A percentile compares a stretch with the other conserved stretches of the same genome.
These are phyloP conservation scores for Sinodicranocentrus sp. DNA, from an alignment of 2,888 invertebrate genomes.

Conservation along the genomic window DNA sequence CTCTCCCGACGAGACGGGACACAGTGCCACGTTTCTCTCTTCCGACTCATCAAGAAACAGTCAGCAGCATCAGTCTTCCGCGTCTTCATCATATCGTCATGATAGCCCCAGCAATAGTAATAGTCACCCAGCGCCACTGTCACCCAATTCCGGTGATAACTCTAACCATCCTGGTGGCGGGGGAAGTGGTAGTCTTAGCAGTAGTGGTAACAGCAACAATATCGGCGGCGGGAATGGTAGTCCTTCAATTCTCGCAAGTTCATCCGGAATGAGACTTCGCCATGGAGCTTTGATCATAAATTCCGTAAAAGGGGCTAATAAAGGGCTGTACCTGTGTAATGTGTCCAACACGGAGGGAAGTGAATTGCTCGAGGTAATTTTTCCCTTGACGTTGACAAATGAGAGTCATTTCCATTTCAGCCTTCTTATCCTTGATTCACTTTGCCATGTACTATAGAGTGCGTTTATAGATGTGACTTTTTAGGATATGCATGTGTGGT, in stretches of 20 bases:
- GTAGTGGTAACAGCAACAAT: constrained; percentile 5
- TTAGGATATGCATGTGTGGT: no score
- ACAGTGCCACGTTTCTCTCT: constrained; percentile 48
- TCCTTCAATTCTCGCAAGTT: constrained; percentile 55
- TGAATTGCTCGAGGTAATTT: constrained; percentile 82
- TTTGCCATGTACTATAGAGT: neutral
- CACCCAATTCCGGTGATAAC: constrained; percentile 21
- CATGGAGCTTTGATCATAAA: constrained; percentile 81
- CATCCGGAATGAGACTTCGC: constrained; percentile 78
- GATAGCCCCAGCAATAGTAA: constrained; percentile 38
- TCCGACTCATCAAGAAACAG: constrained; percentile 55
- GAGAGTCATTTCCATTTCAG: constrained; percentile 62
- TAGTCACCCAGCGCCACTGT: constrained; percentile 20
- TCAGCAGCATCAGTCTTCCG: constrained; percentile 54
- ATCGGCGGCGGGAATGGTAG: constrained; percentile 7
- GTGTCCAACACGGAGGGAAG: constrained; percentile 85
- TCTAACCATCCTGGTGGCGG: constrained; percentile 12
- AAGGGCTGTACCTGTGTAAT: constrained; percentile 81
- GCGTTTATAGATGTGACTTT: no score
- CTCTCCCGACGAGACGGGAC: constrained; percentile 65
- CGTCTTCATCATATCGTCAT: constrained; percentile 55
- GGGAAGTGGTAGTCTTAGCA: neutral
- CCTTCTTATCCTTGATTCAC: constrained; percentile 30
- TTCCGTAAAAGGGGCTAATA: constrained; percentile 80
- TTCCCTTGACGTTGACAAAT: constrained; percentile 69